Percentiles rank a stretch among this genome's conserved stretches.
Conservation (phyloP, 2,113 vertebrate species). For the Carlito syrichta region DNA sequence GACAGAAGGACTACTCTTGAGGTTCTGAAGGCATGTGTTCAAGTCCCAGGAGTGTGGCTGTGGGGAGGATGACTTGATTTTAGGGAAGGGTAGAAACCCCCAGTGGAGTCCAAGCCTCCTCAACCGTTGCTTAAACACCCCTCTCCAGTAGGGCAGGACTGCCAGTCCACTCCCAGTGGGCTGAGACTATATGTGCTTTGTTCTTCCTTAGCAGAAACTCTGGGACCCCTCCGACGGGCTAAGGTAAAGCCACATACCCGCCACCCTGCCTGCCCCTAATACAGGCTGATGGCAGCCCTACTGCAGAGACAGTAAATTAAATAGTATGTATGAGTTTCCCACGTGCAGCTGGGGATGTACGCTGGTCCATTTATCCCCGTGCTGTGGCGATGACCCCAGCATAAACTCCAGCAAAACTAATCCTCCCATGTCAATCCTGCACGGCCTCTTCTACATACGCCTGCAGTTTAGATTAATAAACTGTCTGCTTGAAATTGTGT, state of each 20-base stretch:
- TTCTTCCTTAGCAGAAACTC: not conserved
- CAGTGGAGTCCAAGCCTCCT: not conserved
- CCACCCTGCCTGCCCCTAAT: conserved; percentile 45
- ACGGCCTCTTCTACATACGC: conserved; percentile 84
- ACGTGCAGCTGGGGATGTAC: conserved; percentile 79
- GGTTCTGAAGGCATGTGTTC: not conserved
- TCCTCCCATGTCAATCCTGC: conserved; percentile 87
- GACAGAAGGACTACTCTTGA: not conserved
- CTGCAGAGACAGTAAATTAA: conserved; percentile 97
- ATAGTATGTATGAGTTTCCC: conserved; percentile 95
- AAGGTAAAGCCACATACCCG: not conserved
- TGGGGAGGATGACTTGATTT: not conserved
- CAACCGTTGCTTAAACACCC: not conserved
- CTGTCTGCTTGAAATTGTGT: conserved; percentile 87
- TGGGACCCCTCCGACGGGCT: not conserved
- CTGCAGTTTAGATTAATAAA: conserved; percentile 88
- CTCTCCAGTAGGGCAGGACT: not conserved
- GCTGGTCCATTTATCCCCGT: conserved; percentile 83
- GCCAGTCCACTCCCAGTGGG: not conserved
- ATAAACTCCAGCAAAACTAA: conserved; percentile 88
- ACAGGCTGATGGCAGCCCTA: conserved; percentile 77
- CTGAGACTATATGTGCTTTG: not conserved
- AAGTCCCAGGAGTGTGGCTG: not conserved
- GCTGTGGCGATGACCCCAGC: conserved; percentile 85
- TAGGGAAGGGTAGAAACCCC: not conserved